Conservation (phyloP, 2,888 invertebrate species). For the Agonopterix heracliana region DNA sequence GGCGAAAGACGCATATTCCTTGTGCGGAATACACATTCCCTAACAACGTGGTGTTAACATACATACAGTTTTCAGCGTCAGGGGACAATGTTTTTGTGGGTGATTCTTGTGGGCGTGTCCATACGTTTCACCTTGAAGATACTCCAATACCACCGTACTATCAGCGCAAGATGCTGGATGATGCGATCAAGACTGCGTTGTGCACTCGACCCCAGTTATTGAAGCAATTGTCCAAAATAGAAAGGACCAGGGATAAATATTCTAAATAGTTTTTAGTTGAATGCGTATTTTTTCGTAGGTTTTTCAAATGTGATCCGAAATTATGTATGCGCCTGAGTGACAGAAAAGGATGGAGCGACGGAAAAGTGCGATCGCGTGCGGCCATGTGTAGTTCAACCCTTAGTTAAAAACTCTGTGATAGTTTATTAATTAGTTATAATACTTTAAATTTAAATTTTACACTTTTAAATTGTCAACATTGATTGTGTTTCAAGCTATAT, state of each 20-base stretch:
- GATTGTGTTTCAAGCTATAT: no score
- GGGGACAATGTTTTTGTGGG: constrained; percentile 83
- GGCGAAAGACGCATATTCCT: constrained; percentile 82
- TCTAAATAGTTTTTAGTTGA: not conserved
- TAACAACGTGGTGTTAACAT: constrained; percentile 57
- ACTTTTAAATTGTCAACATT: no score
- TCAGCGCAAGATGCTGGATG: constrained; percentile 78
- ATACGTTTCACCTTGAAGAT: constrained; percentile 82
- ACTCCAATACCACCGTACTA: constrained; percentile 85
- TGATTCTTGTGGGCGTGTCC: constrained; percentile 80
- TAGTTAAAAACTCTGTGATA: no score
- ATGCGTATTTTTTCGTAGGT: no score
- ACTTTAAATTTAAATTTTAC: no score
- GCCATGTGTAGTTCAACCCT: no score
- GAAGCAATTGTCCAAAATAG: constrained; percentile 77
- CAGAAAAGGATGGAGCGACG: no score
- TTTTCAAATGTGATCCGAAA: no score
- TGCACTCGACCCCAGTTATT: constrained; percentile 78
- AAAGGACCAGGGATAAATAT: constrained; percentile 34
- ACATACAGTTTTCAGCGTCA: constrained; percentile 78
- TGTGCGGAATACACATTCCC: constrained; percentile 76
- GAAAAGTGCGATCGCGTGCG: no score
- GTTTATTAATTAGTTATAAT: no score
- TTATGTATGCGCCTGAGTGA: no score
- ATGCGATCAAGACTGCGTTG: constrained; percentile 78